These are phyloP conservation scores for Eulacestoma nigropectus DNA, from an alignment of 2,113 vertebrate genomes.

Conservation along the genomic window DNA sequence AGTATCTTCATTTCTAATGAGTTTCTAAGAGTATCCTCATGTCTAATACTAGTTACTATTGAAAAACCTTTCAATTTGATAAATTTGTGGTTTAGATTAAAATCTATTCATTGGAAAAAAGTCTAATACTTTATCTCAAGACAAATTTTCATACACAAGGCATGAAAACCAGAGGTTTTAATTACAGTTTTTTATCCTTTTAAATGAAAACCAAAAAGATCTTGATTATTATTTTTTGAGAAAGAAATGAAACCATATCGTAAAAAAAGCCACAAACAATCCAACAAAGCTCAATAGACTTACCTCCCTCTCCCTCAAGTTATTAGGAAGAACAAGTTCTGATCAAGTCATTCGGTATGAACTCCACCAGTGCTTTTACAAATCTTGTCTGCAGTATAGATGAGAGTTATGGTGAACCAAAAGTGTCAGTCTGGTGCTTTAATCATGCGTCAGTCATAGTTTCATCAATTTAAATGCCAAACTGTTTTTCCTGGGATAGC, in stretches of 20 bases:
- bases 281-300: background rate
- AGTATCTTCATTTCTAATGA: no score
- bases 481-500: background rate
- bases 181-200: background rate
- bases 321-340: background rate
- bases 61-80: background rate
- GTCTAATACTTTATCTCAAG: background rate
- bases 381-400: background rate
- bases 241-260: background rate
- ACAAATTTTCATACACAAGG: background rate
- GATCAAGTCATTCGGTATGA: background rate
- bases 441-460: background rate
- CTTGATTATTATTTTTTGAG: background rate
- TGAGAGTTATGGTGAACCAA: background rate
- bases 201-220: background rate
- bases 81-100: background rate
- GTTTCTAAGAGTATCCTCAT: no score
- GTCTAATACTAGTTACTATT: background rate
- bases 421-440: background rate
- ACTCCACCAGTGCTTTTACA: background rate
- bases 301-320: accelerated
- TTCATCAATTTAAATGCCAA: background rate
- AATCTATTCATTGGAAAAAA: background rate
- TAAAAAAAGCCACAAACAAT: background rate
- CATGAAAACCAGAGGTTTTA: accelerated